Evolutionary conservation across 2,797 vertebrate genomes (phyloP), one percentile per base, ranked within the genome.

Genomic region (Labroides dimidiatus): DNA sequence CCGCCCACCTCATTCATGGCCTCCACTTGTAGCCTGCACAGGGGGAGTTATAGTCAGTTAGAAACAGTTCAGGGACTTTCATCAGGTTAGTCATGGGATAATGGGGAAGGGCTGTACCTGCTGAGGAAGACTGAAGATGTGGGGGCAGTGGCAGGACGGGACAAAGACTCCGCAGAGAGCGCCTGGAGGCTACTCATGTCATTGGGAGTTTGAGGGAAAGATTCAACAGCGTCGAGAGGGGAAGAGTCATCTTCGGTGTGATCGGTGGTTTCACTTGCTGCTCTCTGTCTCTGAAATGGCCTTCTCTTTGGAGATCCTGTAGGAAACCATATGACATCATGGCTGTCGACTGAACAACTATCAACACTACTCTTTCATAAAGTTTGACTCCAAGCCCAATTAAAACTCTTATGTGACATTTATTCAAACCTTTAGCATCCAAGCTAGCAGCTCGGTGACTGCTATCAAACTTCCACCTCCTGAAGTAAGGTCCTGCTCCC

Each of bases 241-340:
- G 94, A 90, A 0, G 91, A 80, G 9, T 93, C 94, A 0, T 93
- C 93, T 44, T 95, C 95, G 2, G 95, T 94, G 52, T 95, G 96
- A 69, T 98, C 96, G 20, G 95, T 95, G 86, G 96, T 98, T 89
- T 98, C 97, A 2, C 97, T 98, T 53, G 97, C 97, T 0, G 97
- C 97, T 68, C 97, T 93, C 91, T 99, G 97, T 36, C 97, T 94
- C 90, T 97, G 96, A 86, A 98, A 97, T 60, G 96, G 96, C 30
- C 94, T 93, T 24, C 96, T 92, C 78, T 96, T 96, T 0, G 97
- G 97, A 4, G 97, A 99, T 24, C 96, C 97, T 97, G 73, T 15
- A 21, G 41, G 27, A 64, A 62, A 53, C 59, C 12, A 42, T 9
- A 71, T 42, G 44, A 54, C 21, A 44, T 39, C 30, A 33, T 33